Conservation (phyloP, 2,113 vertebrate genomes). For the Rhinolophus ferrumequinum region DNA sequence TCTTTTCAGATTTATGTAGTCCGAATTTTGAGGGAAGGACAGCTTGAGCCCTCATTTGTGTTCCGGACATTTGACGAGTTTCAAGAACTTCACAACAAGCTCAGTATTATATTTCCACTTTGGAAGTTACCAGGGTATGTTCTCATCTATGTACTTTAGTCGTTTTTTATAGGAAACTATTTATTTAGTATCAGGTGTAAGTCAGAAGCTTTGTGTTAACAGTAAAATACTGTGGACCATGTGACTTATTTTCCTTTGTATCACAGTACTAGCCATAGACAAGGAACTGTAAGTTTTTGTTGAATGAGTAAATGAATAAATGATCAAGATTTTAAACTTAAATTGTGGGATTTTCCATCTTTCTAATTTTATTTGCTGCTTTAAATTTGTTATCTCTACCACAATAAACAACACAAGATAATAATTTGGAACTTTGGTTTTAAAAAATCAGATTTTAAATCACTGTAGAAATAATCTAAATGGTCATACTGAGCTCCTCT, state of each 20-base stretch:
- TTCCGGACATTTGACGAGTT: conserved; percentile 99
- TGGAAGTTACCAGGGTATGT: conserved; percentile 97
- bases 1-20: conserved; percentile 94
- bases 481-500: not conserved
- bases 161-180: not conserved
- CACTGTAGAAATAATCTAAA: not conserved
- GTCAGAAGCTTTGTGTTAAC: conserved; percentile 46
- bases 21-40: conserved; percentile 94
- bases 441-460: not conserved
- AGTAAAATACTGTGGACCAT: not conserved
- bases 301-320: not conserved
- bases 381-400: conserved; percentile 25
- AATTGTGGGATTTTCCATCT: not conserved
- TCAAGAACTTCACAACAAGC: conserved; percentile 99
- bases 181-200: not conserved
- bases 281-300: conserved; percentile 10
- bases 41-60: conserved; percentile 93
- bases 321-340: conserved; percentile 41
- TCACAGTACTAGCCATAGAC: not conserved
- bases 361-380: not conserved
- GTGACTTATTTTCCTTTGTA: conserved; percentile 21
- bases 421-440: conserved; percentile 42
- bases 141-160: not conserved
- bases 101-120: conserved; percentile 95
- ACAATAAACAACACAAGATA: not conserved